These are phyloP conservation scores for Drosophila varians DNA, from an alignment of 1,140 invertebrate species.

Conservation along the genomic window DNA sequence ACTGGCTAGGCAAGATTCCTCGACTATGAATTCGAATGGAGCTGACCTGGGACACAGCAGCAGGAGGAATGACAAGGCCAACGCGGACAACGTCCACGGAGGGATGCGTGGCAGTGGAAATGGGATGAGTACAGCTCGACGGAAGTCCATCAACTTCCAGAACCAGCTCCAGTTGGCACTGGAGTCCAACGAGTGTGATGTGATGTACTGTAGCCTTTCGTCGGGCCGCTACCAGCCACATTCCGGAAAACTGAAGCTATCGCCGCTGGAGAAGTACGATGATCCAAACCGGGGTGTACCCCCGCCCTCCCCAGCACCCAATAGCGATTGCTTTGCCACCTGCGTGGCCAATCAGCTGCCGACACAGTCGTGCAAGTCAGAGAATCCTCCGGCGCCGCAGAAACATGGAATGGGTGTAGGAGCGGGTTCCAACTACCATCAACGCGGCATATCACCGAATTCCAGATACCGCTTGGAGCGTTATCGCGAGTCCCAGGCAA, in stretches of 20 bases:
- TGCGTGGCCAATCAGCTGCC: conserved; percentile 26
- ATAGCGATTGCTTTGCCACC: conserved; percentile 59
- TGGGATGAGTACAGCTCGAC: conserved; percentile 8
- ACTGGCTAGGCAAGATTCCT: conserved; percentile 14
- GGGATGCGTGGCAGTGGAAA: conserved; percentile 19
- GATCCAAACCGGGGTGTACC: conserved; percentile 61
- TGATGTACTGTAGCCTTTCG: conserved; percentile 16
- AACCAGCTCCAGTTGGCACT: conserved; percentile 42
- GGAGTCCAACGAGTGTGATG: conserved; percentile 48
- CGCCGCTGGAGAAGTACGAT: conserved; percentile 63
- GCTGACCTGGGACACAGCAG: conserved; percentile 30
- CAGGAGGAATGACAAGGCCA: conserved; percentile 25
- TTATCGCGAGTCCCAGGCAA: conserved; percentile 53
- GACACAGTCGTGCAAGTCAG: conserved; percentile 31
- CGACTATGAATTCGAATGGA: conserved; percentile 35
- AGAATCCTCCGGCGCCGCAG: conserved; percentile 15
- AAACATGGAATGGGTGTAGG: conserved; percentile 33
- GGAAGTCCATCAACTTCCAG: conserved; percentile 60
- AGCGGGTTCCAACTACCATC: conserved; percentile 15
- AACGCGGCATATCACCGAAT: conserved; percentile 65
- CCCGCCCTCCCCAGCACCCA: conserved; percentile 80
- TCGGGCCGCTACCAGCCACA: conserved; percentile 59
- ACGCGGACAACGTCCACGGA: conserved; percentile 11
- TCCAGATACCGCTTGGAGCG: conserved; percentile 65
- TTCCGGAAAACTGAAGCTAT: conserved; percentile 57